phyloP scores from a whole-genome alignment of 1,140 invertebrate species.

The Sipha flava region DNA sequence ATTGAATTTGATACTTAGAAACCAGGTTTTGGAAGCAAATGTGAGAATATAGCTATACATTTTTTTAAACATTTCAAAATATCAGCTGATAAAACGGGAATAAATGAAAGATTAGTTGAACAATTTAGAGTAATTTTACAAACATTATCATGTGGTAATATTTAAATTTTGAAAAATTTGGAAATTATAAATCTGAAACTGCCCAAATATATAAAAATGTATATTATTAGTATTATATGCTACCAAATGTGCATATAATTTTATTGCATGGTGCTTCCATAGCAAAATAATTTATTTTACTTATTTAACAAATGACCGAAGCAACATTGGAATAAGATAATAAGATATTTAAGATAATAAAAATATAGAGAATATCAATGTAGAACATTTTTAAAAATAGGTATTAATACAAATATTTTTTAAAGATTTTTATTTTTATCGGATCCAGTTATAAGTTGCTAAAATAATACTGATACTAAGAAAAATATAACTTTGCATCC shows the following conservation, averaged over 20 bases:
- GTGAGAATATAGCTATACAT: neutral
- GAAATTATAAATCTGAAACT: constrained; percentile 36
- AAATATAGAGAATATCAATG: neutral
- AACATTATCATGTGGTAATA: constrained; percentile 39
- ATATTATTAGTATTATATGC: constrained; percentile 39
- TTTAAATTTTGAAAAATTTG: constrained; percentile 36
- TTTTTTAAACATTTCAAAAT: constrained; percentile 36
- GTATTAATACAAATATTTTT: neutral
- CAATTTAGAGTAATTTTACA: constrained; percentile 40
- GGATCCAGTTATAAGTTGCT: neutral
- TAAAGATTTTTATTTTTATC: neutral
- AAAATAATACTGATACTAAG: neutral
- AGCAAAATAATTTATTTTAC: constrained; percentile 27
- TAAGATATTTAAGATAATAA: neutral
- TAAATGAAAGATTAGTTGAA: constrained; percentile 41
- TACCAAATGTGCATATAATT: constrained; percentile 38
- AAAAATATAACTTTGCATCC: neutral
- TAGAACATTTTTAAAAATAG: neutral
- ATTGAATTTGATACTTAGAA: constrained; percentile 34
- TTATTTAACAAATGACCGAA: neutral
- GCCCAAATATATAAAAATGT: constrained; percentile 35
- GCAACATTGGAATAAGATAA: neutral
- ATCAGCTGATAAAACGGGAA: constrained; percentile 40
- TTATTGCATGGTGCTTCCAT: constrained; percentile 41
- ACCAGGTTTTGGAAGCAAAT: constrained; percentile 12